A percentile compares a stretch with the other conserved stretches of the same genome.
phyloP scores from a whole-genome alignment of 2,797 vertebrate species.

The Anabacerthia variegaticeps region DNA sequence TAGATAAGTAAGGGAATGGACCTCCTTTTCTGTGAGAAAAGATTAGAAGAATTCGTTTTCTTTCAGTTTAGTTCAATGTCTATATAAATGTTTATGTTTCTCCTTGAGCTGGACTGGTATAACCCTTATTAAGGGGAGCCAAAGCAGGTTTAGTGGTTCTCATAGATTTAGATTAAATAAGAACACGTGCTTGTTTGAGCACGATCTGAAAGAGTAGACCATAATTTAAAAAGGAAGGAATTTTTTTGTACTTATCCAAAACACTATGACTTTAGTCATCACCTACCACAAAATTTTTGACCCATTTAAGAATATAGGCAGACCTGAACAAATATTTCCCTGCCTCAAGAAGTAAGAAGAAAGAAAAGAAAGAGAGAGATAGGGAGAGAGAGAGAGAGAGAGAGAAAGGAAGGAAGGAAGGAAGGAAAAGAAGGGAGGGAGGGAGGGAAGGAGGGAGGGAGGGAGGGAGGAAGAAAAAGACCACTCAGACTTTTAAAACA shows the following conservation, averaged over 20 bases:
- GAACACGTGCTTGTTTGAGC: background rate
- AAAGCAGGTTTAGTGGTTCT: background rate
- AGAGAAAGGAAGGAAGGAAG: no score
- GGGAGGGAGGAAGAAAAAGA: no score
- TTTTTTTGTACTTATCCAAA: background rate
- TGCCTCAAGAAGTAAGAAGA: background rate
- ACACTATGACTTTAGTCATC: background rate
- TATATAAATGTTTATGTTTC: background rate
- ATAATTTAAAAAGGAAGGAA: background rate
- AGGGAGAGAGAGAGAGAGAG: no score
- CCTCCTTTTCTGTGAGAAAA: background rate
- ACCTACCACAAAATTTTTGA: background rate
- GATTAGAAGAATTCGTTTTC: background rate
- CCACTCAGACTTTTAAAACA: background rate
- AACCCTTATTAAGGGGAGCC: rapidly evolving
- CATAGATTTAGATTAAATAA: background rate
- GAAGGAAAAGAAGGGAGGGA: no score
- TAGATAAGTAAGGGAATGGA: background rate
- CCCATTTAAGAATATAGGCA: background rate
- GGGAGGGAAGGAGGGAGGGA: no score
- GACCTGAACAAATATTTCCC: background rate
- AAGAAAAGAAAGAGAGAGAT: background rate
- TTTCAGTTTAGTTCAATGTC: background rate
- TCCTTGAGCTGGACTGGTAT: background rate
- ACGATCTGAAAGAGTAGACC: background rate